Evolutionary conservation across 1,140 invertebrate genomes (phyloP), one percentile per base, ranked within the genome.

Genomic region (Lerema accius): DNA sequence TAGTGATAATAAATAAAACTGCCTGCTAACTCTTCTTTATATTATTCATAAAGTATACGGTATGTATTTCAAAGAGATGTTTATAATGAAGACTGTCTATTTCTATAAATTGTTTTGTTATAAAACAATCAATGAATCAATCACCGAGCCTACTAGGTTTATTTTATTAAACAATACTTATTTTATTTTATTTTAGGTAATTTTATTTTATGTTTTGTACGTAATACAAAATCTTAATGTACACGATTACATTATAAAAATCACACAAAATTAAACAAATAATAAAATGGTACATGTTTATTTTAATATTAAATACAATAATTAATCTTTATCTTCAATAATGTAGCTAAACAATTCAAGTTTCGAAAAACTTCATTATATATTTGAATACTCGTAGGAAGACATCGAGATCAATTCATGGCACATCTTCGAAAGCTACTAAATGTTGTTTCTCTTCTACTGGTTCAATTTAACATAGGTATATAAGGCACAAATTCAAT

Each of bases 341-440:
- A 58, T 45, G 45, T 46, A 59, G 35, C 11, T 32, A 43, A 23
- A 17, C 11, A 23, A 19, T 23, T 55, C 15, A 50, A 32, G 43
- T 56, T 43, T 53, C 46, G 56, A 28, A 61, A 66, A 48, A 59
- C 63, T 56, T 42, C 37, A 40, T 40, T 63, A 40, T 37, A 35
- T 49, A 42, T 11, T 19, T 55, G 28, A 53, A 67, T 45, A 56
- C 56, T 64, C 50, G 67, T 66, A 74, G 81, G 82, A 89, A 85
- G 81, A 84, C 82, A 73, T 79, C 71, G 86, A 89, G 86, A 88
- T 86, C 84, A 83, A 78, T 66, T 71, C 77, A 88, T 89, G 86
- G 86, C 86, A 87, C 84, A 74, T 76, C 63, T 51, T 67, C 39
- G 14, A 55, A 59, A 56, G 17, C 45, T 56, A 53, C 11, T 45